These are phyloP conservation scores for Metellina segmentata DNA, from an alignment of 2,888 invertebrate species.

Conservation along the genomic window DNA sequence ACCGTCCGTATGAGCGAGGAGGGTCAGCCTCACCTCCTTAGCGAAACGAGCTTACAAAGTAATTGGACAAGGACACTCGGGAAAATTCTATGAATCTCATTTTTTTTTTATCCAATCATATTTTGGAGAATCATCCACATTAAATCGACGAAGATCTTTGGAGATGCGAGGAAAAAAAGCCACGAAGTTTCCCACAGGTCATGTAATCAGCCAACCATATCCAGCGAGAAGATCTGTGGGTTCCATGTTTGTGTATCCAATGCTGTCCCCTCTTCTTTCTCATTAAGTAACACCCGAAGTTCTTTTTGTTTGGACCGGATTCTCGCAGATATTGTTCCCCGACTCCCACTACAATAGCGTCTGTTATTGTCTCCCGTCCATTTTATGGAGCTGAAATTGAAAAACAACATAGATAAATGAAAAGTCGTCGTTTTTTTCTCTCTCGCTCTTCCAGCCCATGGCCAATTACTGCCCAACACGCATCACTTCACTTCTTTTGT, in stretches of 20 bases:
- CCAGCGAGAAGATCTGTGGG: slow-evolving; percentile 2
- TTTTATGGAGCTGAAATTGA: slow-evolving; percentile 35
- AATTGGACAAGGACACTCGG: background rate
- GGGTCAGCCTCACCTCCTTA: background rate
- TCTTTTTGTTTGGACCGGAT: slow-evolving; percentile 62
- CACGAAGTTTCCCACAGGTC: slow-evolving; percentile 33
- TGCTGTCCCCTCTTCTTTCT: slow-evolving; percentile 20
- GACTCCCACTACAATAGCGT: slow-evolving; percentile 54
- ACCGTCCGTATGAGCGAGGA: background rate
- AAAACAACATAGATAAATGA: slow-evolving; percentile 27
- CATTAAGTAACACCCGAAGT: slow-evolving; percentile 41
- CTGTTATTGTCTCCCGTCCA: slow-evolving; percentile 49
- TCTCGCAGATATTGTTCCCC: slow-evolving; percentile 57
- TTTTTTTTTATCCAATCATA: background rate
- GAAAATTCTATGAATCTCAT: background rate
- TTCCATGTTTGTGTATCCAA: slow-evolving; percentile 22
- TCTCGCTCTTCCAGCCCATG: background rate
- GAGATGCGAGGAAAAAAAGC: background rate
- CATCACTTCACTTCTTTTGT: slow-evolving; percentile 66
- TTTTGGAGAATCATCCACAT: background rate
- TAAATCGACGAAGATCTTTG: background rate
- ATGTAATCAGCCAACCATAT: slow-evolving; percentile 35
- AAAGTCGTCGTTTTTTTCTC: slow-evolving; percentile 37
- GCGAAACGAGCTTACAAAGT: background rate
- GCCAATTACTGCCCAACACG: slow-evolving; percentile 62